phyloP scores from a whole-genome alignment of 2,113 vertebrate species.

The Crocuta crocuta region DNA sequence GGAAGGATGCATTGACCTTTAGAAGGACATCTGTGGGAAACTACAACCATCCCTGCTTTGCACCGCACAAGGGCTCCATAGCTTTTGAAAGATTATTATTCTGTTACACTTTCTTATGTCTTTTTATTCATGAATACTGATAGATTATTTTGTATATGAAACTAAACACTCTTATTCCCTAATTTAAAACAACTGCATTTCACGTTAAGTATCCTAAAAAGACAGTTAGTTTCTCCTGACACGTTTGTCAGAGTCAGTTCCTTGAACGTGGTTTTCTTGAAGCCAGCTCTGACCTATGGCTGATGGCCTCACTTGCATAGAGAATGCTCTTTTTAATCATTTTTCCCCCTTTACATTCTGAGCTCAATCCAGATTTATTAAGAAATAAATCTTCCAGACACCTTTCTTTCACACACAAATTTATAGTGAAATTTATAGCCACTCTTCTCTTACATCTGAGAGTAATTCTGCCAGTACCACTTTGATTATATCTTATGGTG shows the following conservation, averaged over 20 bases:
- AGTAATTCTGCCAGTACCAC: not conserved
- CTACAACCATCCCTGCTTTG: not conserved
- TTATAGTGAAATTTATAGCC: not conserved
- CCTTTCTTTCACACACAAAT: not conserved
- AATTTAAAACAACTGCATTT: not conserved
- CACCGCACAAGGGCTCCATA: not conserved
- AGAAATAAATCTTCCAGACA: not conserved
- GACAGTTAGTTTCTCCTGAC: not conserved
- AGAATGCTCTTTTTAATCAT: not conserved
- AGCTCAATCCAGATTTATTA: not conserved
- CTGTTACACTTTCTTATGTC: not conserved
- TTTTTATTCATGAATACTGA: not conserved
- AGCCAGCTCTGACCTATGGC: not conserved
- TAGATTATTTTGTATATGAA: not conserved
- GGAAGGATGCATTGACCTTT: not conserved
- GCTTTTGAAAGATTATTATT: not conserved
- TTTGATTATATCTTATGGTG: not conserved
- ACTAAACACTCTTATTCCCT: not conserved
- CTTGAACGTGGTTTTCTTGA: not conserved
- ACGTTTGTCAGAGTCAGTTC: not conserved
- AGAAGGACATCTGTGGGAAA: not conserved
- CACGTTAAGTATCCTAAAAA: not conserved
- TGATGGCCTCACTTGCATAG: not conserved
- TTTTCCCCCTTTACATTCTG: not conserved
- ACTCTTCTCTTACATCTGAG: not conserved